Base-by-base conservation (phyloP, 2,113 vertebrate species). In the Anoura caudifer region DNA sequence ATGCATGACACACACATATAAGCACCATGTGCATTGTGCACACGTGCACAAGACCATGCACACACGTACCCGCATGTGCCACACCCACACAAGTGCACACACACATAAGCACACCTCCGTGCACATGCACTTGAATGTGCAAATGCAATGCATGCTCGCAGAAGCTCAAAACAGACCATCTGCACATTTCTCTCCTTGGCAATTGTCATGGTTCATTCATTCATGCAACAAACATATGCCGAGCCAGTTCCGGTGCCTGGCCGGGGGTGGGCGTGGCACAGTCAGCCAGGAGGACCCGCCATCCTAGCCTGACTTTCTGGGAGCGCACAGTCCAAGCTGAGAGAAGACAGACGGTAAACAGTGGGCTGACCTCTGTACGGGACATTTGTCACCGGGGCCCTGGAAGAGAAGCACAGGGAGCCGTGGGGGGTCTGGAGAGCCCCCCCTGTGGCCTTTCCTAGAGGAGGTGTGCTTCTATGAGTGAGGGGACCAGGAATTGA, bases 11-110 rank as follows among this genome's bases (percentile, higher is more conserved):
- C 33, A 69, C 41, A 17, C 56, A 15, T 17, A 22, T 17, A 54
- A 36, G 16, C 31, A 38, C 61, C 22, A 38, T 11, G 12, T 33
- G 33, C 24, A 24, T 28, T 28, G 43, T 20, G 12, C 36, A 5
- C n/a, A 10, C 24, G 1, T 14, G 19, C 28, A 24, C 15, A 15
- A 17, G 4, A 0, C 33, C 36, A 16, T 0, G 10, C 41, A 1
- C 54, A 1, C 2, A 16, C 50, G 28, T 1, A 12, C 41, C 6
- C 76, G 63, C n/a, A 24, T 75, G 80, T 14, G 0, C 17, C 31
- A 19, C 28, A 52, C 81, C 50, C 75, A 26, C 56, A 3, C 12
- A 41, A 86, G 52, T 43, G 67, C 13, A 0, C 2, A 45, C 47
- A 56, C 87, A 0, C 36, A 13, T 67, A 83, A 54, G 0, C 41